Evolutionary conservation across 2,113 vertebrate species (phyloP).

Genomic region (Vimba vimba): DNA sequence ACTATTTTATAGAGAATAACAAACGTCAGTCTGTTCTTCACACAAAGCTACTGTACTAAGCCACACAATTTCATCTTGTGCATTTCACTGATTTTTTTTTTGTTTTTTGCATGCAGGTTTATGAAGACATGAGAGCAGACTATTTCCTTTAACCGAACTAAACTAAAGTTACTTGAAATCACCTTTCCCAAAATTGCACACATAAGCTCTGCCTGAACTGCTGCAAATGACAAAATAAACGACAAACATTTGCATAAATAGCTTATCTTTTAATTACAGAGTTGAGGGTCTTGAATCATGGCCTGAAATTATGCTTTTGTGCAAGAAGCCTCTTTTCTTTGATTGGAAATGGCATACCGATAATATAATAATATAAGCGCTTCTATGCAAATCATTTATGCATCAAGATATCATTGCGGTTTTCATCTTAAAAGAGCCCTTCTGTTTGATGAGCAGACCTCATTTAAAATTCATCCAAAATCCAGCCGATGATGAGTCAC

Average conservation of each 20-base stretch:
- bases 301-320: conserved; percentile 60
- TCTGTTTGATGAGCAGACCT: conserved; percentile 46
- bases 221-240: conserved; percentile 24
- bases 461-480: conserved; percentile 35
- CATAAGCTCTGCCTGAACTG: neutral
- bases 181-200: conserved; percentile 3
- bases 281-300: conserved; percentile 63
- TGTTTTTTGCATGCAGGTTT: neutral
- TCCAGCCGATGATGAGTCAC: conserved; percentile 26
- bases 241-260: conserved; percentile 67
- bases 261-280: conserved; percentile 73
- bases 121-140: neutral
- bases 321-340: conserved; percentile 48
- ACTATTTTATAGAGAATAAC: too few species aligned
- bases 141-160: neutral
- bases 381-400: conserved; percentile 37
- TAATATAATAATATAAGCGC: conserved; percentile 35
- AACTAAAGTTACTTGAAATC: conserved; percentile 6
- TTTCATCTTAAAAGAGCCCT: conserved; percentile 49
- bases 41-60: neutral
- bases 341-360: conserved; percentile 51
- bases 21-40: neutral
- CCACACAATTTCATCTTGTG: neutral
- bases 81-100: too few species aligned
- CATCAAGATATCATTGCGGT: conserved; percentile 38